Base-by-base conservation (phyloP, 2,888 invertebrate species). In the Yponomeuta evonymella region DNA sequence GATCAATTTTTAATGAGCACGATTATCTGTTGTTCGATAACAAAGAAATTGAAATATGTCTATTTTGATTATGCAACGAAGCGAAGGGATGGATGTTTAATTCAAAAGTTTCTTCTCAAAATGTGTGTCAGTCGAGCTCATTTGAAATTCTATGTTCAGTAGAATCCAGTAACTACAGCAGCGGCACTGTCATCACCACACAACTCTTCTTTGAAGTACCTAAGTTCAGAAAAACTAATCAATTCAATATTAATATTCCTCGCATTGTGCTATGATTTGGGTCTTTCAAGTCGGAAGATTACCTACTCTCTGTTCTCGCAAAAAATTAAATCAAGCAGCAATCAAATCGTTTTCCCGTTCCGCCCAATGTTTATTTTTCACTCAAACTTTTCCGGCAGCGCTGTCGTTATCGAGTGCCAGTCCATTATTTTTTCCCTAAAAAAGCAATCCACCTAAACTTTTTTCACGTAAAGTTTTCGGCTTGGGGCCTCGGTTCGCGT, bases 91-190 rank as follows among this genome's bases (percentile, higher is more conserved):
- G 9, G 36, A 33, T 67, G 67, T 67, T 43, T 67, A 36, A 67
- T 67, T 67, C 48, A 67, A 43, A 48, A 5, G 67, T 67, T 67
- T 58, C 51, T 58, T 58, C 48, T 5, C 48, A 67, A 67, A n/a
- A n/a, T 11, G 43, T 67, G 33, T 64, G 30, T 30, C 65, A 65
- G 29, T 65, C 30, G 30, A 29, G 23, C 64, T 5, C 64, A 64
- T 64, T 64, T 65, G 30, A 65, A 65, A 65, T 23, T 65, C 65
- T 65, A 29, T 65, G 33, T 33, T 65, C 8, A 43, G 43, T 43
- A 8, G 43, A 8, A 43, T 43, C 43, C 43, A 43, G 43, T 43
- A 5, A 43, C 43, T 43, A 43, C 43, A 43, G 43, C 43, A 8
- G 43, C 6, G 43, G 43, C 43, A 43, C 33, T 4, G 2, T 33